Evolutionary conservation across 2,888 invertebrate genomes (phyloP), one percentile per base, ranked within the genome.

Genomic region (Eudasyphora cyanicolor): DNA sequence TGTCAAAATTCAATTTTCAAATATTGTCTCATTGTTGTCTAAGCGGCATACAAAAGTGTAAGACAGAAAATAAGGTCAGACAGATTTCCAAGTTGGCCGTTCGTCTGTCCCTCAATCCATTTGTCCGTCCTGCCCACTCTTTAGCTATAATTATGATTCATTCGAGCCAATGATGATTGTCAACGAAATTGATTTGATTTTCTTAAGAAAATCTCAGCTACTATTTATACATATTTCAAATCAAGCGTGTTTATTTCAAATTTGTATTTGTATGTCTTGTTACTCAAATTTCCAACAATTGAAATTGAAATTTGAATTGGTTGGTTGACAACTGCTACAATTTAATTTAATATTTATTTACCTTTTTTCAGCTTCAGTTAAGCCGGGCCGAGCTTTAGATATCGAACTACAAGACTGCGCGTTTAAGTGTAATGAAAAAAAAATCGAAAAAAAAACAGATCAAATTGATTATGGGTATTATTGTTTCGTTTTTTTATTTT

Each of bases 401-500:
- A 64, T 64, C 35, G 35, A 17, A 38, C 19, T 35, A 64, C 38
- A 64, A 38, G 17, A 35, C 35, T 38, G 21, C 17, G 35, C 57
- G 57, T 24, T 57, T 57, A 51, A 19, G 21, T 45, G n/a, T 45
- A 45, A 6, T n/a, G n/a, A n/a, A n/a, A n/a, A n/a, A n/a, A n/a
- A n/a, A n/a, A n/a, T 2, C 12, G 19, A 10, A 10, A n/a, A 51
- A 5, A 32, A 29, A 27, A 4, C 5, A 62, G 29, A 62, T 32
- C 32, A 62, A 38, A 51, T 64, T 64, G 42, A 54, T 64, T 49
- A 69, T 64, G 24, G 24, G 29, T n/a, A 51, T n/a, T 67, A 49
- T 27, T 45, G 27, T 17, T 62, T 78, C n/a, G 27, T 29, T 51
- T 12, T 29, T 73, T 27, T 38, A 32, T 32, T 45, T 45, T 45